Evolutionary conservation across 1,140 invertebrate genomes (phyloP).

Genomic region (Pygmarrhopalites habei): DNA sequence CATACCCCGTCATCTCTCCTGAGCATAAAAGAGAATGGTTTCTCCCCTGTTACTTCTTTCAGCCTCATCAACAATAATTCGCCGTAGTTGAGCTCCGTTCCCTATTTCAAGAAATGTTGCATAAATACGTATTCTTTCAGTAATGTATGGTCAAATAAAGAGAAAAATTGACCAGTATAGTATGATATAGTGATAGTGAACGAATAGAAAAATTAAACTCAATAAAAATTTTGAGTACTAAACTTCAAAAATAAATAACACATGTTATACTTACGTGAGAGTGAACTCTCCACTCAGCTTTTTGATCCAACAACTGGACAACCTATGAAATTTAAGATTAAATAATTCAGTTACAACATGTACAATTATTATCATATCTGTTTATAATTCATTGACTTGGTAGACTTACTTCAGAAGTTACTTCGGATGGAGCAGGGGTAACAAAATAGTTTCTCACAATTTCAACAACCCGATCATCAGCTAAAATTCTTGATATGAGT

Average conservation of each 20-base stretch:
- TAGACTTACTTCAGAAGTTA: constrained; percentile 29
- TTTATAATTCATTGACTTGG: no score
- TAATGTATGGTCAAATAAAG: no score
- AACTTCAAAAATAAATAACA: no score
- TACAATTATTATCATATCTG: neutral
- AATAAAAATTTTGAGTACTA: no score
- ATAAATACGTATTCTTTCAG: no score
- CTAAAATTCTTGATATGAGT: constrained; percentile 80
- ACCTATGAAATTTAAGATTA: constrained; percentile 9
- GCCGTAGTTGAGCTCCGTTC: constrained; percentile 76
- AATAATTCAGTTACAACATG: neutral
- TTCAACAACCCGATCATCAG: constrained; percentile 77
- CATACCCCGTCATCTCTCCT: constrained; percentile 36
- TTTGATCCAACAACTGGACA: constrained; percentile 55
- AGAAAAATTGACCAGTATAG: no score
- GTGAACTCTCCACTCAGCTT: constrained; percentile 88
- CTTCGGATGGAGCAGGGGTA: constrained; percentile 38
- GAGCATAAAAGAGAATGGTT: constrained; percentile 37
- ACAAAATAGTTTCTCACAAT: constrained; percentile 65
- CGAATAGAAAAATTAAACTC: no score
- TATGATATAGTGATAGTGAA: no score
- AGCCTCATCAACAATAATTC: constrained; percentile 71
- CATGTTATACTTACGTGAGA: no score
- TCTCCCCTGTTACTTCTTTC: constrained; percentile 58
- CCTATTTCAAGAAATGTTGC: no score